Base-by-base conservation (phyloP, 2,888 invertebrate species). In the Nomada fabriciana region DNA sequence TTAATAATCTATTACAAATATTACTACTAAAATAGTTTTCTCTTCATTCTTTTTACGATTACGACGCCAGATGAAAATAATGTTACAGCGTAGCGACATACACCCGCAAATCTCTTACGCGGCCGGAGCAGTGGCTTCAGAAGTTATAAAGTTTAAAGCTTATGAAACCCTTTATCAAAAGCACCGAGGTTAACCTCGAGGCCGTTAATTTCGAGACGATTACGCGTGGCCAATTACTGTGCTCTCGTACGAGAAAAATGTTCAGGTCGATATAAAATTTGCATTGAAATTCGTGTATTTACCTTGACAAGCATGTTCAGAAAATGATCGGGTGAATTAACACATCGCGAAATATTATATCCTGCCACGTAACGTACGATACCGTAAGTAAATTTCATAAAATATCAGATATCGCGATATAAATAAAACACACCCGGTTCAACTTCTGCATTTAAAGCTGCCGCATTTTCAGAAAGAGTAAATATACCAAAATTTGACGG, bases 1-100 rank as follows among this genome's bases (percentile, higher is more conserved):
- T 47, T 47, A 47, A 47, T 47, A 47, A 47, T 36, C 36, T 36
- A 36, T 36, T 36, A 36, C 1, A 36, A 36, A 7, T 47, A 47
- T 47, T 47, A 47, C 15, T 10, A 47, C 15, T 47, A 47, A 47
- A 47, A 11, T 47, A 47, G 36, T 36, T 36, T 36, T 36, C 36
- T 5, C 36, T 36, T 36, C 7, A 36, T 36, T 36, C 36, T 36
- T 25, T 75, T 65, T 52, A 57, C 64, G 59, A 74, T 52, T 43
- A 77, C 42, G 36, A 52, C 36, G n/a, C 29, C 43, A 53, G 60
- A 63, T 42, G 68, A 63, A 78, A 78, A 76, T 52, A 64, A 57
- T 25, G 11, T 18, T 11, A 18, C 2, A n/a, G 25, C 61, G 36
- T 76, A 20, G 29, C 13, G 18, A 20, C 18, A 29, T 53, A 50